Evolutionary conservation across 2,888 invertebrate genomes (phyloP).

Genomic region (Andrena trimmerana): DNA sequence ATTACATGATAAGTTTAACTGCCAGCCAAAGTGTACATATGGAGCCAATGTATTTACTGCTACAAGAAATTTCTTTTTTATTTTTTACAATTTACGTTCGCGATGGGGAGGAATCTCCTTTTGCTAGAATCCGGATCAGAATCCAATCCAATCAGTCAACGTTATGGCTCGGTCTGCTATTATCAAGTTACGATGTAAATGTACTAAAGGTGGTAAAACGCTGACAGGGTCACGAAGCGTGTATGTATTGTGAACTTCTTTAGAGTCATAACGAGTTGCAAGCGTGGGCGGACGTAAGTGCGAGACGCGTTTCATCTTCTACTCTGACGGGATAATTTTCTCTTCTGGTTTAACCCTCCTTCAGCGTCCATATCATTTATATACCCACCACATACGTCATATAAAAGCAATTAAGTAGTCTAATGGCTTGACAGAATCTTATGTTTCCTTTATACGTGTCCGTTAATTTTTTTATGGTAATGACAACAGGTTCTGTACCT

Average conservation of each 20-base stretch:
- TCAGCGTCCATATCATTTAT: conserved; percentile 58
- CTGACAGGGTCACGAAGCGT: conserved; percentile 77
- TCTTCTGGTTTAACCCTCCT: conserved; percentile 68
- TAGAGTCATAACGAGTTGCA: conserved; percentile 69
- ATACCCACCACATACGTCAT: conserved; percentile 28
- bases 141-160: conserved; percentile 70
- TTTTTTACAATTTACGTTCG: conserved; percentile 34
- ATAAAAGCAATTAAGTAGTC: conserved; percentile 49
- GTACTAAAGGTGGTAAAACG: conserved; percentile 79
- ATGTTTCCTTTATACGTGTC: conserved; percentile 1
- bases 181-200: conserved; percentile 81
- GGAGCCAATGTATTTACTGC: conserved; percentile 15
- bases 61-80: background rate
- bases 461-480: background rate
- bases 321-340: conserved; percentile 81
- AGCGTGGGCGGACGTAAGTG: conserved; percentile 75
- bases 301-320: conserved; percentile 66
- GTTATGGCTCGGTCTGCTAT: conserved; percentile 79
- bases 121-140: conserved; percentile 53
- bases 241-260: conserved; percentile 62
- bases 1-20: background rate
- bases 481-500: too few relatives aligned
- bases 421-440: conserved; percentile 32
- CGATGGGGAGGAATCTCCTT: conserved; percentile 41
- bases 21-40: conserved; percentile 2